These are phyloP conservation scores for Malaclemys terrapin DNA, from an alignment of 2,113 vertebrate genomes.

Conservation along the genomic window DNA sequence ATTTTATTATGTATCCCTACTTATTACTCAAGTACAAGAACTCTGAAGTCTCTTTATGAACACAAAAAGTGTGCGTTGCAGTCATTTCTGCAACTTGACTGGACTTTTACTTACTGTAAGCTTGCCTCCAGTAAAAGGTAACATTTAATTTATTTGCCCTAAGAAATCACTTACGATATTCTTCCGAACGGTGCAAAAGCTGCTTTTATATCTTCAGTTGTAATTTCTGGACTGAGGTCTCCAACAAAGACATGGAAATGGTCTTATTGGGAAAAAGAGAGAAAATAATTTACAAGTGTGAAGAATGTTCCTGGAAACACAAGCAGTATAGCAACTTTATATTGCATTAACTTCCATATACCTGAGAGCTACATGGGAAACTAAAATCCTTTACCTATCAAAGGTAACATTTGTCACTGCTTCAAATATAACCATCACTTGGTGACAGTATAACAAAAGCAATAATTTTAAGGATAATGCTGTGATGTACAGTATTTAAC, in stretches of 20 bases:
- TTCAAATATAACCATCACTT: conserved; percentile 3
- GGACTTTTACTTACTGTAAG: neutral
- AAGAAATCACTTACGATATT: conserved; percentile 93
- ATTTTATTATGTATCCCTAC: neutral
- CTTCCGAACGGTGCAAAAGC: conserved; percentile 98
- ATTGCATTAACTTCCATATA: conserved; percentile 4
- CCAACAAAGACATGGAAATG: conserved; percentile 99
- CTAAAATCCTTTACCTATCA: conserved; percentile 24
- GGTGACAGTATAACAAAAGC: neutral
- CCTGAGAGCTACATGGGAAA: neutral
- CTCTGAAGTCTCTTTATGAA: neutral
- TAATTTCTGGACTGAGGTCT: conserved; percentile 99
- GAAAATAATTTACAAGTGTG: conserved; percentile 53
- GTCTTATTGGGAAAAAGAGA: conserved; percentile 82
- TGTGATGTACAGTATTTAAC: neutral
- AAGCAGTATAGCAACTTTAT: neutral
- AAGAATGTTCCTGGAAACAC: neutral
- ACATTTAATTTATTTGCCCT: neutral
- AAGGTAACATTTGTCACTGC: conserved; percentile 35
- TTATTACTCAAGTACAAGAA: neutral
- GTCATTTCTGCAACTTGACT: neutral
- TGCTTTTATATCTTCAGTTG: conserved; percentile 98
- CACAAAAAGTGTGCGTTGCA: rapidly evolving
- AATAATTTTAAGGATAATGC: conserved; percentile 7
- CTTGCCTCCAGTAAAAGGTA: conserved; percentile 24